Evolutionary conservation across 2,113 vertebrate genomes (phyloP).

Genomic region (Ginglymostoma cirratum): DNA sequence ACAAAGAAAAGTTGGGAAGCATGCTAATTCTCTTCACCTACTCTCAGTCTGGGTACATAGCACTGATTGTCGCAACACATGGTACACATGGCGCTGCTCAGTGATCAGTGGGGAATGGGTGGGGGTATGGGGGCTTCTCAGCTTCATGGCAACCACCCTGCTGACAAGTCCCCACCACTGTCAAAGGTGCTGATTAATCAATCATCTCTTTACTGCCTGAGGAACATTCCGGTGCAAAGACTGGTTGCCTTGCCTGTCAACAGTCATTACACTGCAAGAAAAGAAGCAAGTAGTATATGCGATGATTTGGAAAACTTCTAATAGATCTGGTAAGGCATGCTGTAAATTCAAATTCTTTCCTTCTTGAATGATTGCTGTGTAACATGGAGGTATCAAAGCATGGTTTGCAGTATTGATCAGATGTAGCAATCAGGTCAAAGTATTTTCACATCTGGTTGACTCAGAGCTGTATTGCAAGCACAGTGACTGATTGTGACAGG

Average conservation of each 20-base stretch:
- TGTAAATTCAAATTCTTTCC: background rate
- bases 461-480: background rate
- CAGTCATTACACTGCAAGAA: background rate
- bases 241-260: background rate
- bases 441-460: constrained; percentile 31
- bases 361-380: background rate
- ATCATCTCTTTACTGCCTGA: background rate
- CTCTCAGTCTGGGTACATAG: background rate
- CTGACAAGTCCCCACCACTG: background rate
- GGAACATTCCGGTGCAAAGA: background rate
- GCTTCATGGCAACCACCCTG: background rate
- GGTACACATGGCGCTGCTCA: background rate
- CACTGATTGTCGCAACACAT: background rate
- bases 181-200: background rate
- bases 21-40: too few species aligned
- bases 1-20: too few species aligned
- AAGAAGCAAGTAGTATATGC: background rate
- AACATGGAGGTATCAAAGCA: too few species aligned
- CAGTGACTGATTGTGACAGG: background rate
- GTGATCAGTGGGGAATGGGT: background rate
- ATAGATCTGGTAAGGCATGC: background rate
- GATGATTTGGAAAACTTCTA: background rate
- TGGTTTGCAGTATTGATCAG: background rate
- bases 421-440: background rate
- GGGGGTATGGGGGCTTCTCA: background rate